phyloP scores from a whole-genome alignment of 2,113 vertebrate species.

The Hemibagrus wyckioides region DNA sequence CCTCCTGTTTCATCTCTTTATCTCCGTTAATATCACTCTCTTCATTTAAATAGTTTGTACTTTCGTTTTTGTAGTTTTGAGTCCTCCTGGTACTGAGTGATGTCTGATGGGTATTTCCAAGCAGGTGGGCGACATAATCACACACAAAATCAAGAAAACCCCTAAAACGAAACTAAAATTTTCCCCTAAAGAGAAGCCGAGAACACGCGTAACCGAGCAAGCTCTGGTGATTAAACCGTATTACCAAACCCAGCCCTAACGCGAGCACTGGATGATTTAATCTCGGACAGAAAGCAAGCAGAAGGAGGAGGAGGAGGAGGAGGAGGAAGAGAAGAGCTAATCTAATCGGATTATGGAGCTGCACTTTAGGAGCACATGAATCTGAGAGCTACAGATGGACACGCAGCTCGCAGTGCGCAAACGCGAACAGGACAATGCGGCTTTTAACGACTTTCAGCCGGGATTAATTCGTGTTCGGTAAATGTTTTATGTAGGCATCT shows the following conservation, averaged over 20 bases:
- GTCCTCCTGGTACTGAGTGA: background rate
- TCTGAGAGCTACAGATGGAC: slow-evolving; percentile 41
- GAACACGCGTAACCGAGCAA: background rate
- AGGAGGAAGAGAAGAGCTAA: slow-evolving; percentile 43
- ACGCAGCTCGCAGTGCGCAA: background rate
- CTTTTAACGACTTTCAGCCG: no score
- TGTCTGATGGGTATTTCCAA: background rate
- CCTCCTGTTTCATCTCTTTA: background rate
- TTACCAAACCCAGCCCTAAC: background rate
- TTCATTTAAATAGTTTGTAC: background rate
- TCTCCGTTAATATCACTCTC: background rate
- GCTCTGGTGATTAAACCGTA: background rate
- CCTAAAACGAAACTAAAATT: slow-evolving; percentile 30
- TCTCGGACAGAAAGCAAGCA: slow-evolving; percentile 2
- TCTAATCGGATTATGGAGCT: slow-evolving; percentile 81
- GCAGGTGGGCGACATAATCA: background rate
- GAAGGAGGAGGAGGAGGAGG: slow-evolving; percentile 37
- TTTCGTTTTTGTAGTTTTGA: background rate
- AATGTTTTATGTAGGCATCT: no score
- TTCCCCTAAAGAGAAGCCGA: no score
- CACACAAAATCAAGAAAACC: background rate
- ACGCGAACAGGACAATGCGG: background rate
- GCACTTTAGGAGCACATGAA: slow-evolving; percentile 56
- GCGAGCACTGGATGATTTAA: background rate
- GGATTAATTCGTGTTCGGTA: no score